phyloP scores from a whole-genome alignment of 2,888 invertebrate genomes.

The Fragum fragum region DNA sequence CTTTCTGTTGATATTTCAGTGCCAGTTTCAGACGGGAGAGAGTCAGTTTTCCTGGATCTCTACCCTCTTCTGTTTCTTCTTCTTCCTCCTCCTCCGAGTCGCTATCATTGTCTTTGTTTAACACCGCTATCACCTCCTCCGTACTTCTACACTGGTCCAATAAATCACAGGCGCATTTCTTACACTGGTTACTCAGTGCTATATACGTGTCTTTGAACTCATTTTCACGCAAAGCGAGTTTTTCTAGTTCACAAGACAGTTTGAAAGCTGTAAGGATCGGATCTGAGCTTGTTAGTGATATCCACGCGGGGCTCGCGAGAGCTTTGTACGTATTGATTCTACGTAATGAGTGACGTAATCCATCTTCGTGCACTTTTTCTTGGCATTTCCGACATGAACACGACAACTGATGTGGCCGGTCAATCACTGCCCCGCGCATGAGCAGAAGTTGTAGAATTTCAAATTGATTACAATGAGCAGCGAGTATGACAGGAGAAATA shows the following conservation, averaged over 20 bases:
- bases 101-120: conserved; percentile 86
- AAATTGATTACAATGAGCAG: conserved; percentile 89
- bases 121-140: conserved; percentile 88
- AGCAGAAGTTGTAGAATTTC: conserved; percentile 89
- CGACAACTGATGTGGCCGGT: conserved; percentile 87
- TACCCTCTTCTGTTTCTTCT: conserved; percentile 1
- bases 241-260: conserved; percentile 88
- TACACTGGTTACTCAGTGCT: conserved; percentile 88
- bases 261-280: conserved; percentile 88
- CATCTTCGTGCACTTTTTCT: conserved; percentile 87
- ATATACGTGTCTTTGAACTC: conserved; percentile 88
- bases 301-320: conserved; percentile 89
- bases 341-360: conserved; percentile 88
- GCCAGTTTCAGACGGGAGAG: conserved; percentile 88
- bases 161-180: conserved; percentile 88
- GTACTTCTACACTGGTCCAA: conserved; percentile 88
- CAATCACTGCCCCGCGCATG: conserved; percentile 87
- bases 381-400: conserved; percentile 87
- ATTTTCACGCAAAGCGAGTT: conserved; percentile 87
- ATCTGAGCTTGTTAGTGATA: conserved; percentile 88
- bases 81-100: conserved; percentile 72
- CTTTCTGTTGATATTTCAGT: conserved; percentile 89
- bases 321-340: conserved; percentile 88
- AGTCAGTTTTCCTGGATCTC: conserved; percentile 76
- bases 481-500: conserved; percentile 88